Evolutionary conservation across 2,888 invertebrate species (phyloP), one percentile per base, ranked within the genome.

Genomic region (Pachliopta kotzebuea): DNA sequence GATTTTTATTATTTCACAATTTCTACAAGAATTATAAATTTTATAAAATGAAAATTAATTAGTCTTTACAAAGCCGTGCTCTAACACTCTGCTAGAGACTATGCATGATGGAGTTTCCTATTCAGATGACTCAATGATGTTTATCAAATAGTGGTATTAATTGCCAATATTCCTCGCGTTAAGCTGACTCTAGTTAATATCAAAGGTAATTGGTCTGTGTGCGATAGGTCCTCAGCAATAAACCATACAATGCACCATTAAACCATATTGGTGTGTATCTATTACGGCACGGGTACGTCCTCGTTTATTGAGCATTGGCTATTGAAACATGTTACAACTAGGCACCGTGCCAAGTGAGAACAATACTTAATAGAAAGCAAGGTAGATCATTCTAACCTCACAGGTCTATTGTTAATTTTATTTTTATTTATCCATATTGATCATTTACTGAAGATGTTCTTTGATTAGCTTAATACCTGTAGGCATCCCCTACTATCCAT

Each of bases 271-370:
- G 56, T 62, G 54, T 24, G 37, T 62, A 62, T 56, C 50, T 52
- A 52, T 52, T 56, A 57, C 50, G 31, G 29, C n/a, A 11, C 37
- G 24, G 49, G 50, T 31, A 56, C 62, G 62, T 62, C 50, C 24
- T 31, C 62, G 62, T 62, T 56, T 62, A 62, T 56, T 62, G 62
- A 57, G 42, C 52, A 62, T 62, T 62, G 52, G 50, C 62, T 56
- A 62, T 62, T 56, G 62, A 56, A 62, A 62, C 62, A 62, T 56
- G 62, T 62, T 62, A 56, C 62, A 56, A 31, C 24, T 56, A 56
- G 62, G 62, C 62, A 23, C 24, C 4, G 18, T 24, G 50, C 62
- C 62, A 62, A 31, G 23, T 23, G 50, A 56, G 56, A 50, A 29
- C 45, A 60, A 56, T 62, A 29, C 56, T 50, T 24, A 52, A 62